Evolutionary conservation across 1,140 invertebrate species (phyloP).

Genomic region (Aethina tumida): DNA sequence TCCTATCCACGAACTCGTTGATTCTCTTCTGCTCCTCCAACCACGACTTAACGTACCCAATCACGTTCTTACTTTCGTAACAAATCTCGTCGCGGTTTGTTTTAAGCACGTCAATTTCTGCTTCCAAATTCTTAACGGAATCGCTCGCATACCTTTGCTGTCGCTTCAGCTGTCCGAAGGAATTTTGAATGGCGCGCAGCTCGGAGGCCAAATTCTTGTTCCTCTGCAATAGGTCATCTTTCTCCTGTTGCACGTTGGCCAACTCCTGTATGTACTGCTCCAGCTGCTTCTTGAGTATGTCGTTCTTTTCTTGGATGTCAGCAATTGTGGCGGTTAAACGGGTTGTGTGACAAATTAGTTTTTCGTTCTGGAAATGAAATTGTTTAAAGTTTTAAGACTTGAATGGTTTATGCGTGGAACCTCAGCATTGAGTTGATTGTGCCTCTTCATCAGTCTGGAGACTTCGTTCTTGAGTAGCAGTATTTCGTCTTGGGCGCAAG

Average conservation of each 20-base stretch:
- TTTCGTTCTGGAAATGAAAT: slow-evolving; percentile 20
- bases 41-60: slow-evolving; percentile 26
- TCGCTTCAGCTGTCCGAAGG: slow-evolving; percentile 7
- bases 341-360: slow-evolving; percentile 15
- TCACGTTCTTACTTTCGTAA: slow-evolving; percentile 25
- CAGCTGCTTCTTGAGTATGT: slow-evolving; percentile 17
- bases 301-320: slow-evolving; percentile 17
- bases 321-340: slow-evolving; percentile 14
- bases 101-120: slow-evolving; percentile 22
- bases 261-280: slow-evolving; percentile 23
- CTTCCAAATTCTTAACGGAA: slow-evolving; percentile 19
- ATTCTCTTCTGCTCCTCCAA: slow-evolving; percentile 27
- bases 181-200: slow-evolving; percentile 19
- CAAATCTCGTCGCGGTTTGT: slow-evolving; percentile 22
- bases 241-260: slow-evolving; percentile 21
- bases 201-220: slow-evolving; percentile 21
- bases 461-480: slow-evolving; percentile 24
- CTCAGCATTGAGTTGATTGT: slow-evolving; percentile 18
- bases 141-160: slow-evolving; percentile 18
- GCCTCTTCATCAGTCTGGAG: slow-evolving; percentile 17
- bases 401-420: too few relatives aligned
- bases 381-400: not conserved
- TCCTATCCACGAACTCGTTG: slow-evolving; percentile 20
- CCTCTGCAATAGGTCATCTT: slow-evolving; percentile 18
- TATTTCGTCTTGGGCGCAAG: slow-evolving; percentile 25